phyloP scores from a whole-genome alignment of 2,888 invertebrate species.

The Platycnemis pennipes region DNA sequence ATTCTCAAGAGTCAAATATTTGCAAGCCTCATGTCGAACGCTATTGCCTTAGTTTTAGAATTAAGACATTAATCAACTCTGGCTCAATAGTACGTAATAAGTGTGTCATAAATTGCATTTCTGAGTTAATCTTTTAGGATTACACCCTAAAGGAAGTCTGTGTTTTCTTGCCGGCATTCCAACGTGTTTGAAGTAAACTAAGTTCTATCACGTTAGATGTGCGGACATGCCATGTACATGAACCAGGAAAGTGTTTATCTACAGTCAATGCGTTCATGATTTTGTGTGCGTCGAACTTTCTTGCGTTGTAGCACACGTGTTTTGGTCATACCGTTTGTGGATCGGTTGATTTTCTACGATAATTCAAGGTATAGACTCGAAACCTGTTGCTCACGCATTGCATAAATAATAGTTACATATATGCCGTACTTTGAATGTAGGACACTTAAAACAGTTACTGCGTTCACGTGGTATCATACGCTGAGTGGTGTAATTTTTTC shows the following conservation, averaged over 20 bases:
- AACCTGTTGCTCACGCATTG: background rate
- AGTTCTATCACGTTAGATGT: background rate
- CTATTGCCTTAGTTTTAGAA: background rate
- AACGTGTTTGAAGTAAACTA: background rate
- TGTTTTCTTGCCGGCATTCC: background rate
- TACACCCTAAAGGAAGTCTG: background rate
- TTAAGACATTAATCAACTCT: background rate
- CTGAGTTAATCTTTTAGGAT: background rate
- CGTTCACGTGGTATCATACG: too few relatives aligned
- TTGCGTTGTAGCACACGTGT: background rate
- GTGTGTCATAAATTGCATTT: background rate
- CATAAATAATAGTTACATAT: too few relatives aligned
- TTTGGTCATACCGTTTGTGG: background rate
- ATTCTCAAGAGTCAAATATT: background rate
- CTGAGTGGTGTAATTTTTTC: background rate
- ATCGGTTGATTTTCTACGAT: background rate
- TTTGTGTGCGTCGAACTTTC: background rate
- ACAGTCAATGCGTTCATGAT: background rate
- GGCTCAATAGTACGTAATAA: background rate
- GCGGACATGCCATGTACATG: background rate
- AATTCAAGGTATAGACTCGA: background rate
- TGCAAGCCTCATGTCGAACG: background rate
- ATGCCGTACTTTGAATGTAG: too few relatives aligned
- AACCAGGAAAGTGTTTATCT: background rate
- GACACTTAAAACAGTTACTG: constrained; percentile 71